A percentile compares a stretch with the other conserved stretches of the same genome.
phyloP scores from a whole-genome alignment of 2,888 invertebrate species.

The Scrobipalpa atriplicella region DNA sequence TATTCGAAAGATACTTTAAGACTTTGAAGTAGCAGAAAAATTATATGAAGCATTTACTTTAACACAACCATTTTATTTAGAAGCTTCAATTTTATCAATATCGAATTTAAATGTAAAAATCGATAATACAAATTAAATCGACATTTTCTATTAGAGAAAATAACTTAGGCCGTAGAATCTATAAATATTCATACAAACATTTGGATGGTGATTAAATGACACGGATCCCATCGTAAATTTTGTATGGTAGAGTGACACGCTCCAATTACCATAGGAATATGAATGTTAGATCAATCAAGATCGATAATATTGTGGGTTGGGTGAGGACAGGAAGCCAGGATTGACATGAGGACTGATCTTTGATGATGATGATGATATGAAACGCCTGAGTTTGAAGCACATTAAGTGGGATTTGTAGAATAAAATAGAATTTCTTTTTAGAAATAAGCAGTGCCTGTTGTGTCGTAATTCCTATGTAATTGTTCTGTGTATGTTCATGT shows the following conservation, averaged over 20 bases:
- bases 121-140: conserved; percentile 5
- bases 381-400: background rate
- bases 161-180: background rate
- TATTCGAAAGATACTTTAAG: too few species aligned
- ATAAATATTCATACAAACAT: conserved; percentile 20
- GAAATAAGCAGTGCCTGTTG: too few species aligned
- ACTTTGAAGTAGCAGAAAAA: too few species aligned
- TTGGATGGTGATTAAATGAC: conserved; percentile 12
- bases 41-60: background rate
- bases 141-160: conserved; percentile 4
- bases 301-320: background rate
- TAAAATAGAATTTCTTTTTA: too few species aligned
- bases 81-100: background rate
- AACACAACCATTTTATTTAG: background rate
- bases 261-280: conserved; percentile 14
- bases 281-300: background rate
- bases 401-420: background rate
- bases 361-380: background rate
- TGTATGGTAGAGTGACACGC: conserved; percentile 7
- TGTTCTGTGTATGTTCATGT: too few species aligned
- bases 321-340: background rate
- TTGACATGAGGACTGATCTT: background rate
- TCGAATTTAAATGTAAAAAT: background rate
- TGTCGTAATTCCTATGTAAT: too few species aligned
- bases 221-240: conserved; percentile 7